Evolutionary conservation across 2,797 vertebrate genomes (phyloP).

Genomic region (Falco peregrinus): DNA sequence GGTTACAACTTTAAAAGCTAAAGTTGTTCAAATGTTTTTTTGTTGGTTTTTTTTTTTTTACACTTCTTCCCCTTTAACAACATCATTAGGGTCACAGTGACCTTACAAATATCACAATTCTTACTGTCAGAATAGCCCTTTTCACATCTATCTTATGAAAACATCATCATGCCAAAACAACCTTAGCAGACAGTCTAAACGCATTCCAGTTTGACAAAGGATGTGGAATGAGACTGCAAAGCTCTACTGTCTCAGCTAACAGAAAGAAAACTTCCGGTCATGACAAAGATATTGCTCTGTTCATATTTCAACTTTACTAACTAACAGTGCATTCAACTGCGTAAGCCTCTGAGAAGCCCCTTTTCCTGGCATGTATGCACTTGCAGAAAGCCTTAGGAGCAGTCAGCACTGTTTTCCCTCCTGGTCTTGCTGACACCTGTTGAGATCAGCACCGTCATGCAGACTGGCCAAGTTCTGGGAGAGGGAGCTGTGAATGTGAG

Average conservation of each 20-base stretch:
- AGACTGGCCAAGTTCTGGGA: background rate
- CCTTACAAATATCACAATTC: background rate
- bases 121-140: background rate
- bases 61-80: background rate
- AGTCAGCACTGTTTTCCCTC: background rate
- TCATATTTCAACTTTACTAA: background rate
- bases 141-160: background rate
- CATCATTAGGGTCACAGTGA: background rate
- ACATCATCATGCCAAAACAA: background rate
- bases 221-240: background rate
- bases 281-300: background rate
- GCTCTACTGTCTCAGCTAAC: background rate
- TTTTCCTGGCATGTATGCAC: background rate
- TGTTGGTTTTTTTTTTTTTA: no score
- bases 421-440: background rate
- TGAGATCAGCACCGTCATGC: background rate
- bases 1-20: background rate
- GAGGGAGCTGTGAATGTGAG: background rate
- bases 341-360: background rate
- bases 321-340: background rate
- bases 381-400: background rate
- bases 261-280: background rate
- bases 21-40: background rate
- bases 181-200: background rate
- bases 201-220: background rate